Evolutionary conservation across 2,113 vertebrate species (phyloP), one percentile per base, ranked within the genome.

Genomic region (Thunnus thynnus): DNA sequence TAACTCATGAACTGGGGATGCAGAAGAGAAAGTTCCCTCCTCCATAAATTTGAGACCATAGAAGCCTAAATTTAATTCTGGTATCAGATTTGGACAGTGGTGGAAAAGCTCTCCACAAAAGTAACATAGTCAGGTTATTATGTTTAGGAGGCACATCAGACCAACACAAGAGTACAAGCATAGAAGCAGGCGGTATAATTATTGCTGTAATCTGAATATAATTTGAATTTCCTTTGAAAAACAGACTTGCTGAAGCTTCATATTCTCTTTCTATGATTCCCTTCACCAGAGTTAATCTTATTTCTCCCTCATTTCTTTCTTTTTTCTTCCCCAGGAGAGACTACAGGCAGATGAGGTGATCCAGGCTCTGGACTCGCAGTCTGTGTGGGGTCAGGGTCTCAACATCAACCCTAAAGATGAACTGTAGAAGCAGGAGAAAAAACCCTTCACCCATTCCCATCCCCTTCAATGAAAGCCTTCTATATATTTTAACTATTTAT

Each of bases 331-430:
- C 1, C 91, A 99, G 98, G 98, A 99, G 83, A 94, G 98, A 60
- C 96, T 99, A 78, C 95, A 99, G 90, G 98, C 98, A 0, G 98
- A 99, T 47, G 97, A 99, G 91, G 97, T 99, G 85, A 95, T 99
- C 0, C 94, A 96, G 0, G 93, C 95, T 10, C 83, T 99, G 77
- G 96, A 98, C 86, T 95, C 94, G 27, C 91, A 97, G 73, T 91
- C 93, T 20, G 86, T 86, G 32, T 93, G 91, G 89, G 91, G 88
- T 84, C 86, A 87, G 3, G 94, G 93, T 64, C 85, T 95, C 87
- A 92, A 70, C 84, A 97, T 99, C 87, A 99, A 99, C 93, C 97
- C 97, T 64, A 98, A 94, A 94, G 97, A 99, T 57, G 98, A 99
- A 90, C 92, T 99, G 88, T 99, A 95, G 95, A 70, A 48, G 46